Evolutionary conservation across 2,888 invertebrate species (phyloP), one percentile per base, ranked within the genome.

Genomic region (Eucriotettix oculatus): DNA sequence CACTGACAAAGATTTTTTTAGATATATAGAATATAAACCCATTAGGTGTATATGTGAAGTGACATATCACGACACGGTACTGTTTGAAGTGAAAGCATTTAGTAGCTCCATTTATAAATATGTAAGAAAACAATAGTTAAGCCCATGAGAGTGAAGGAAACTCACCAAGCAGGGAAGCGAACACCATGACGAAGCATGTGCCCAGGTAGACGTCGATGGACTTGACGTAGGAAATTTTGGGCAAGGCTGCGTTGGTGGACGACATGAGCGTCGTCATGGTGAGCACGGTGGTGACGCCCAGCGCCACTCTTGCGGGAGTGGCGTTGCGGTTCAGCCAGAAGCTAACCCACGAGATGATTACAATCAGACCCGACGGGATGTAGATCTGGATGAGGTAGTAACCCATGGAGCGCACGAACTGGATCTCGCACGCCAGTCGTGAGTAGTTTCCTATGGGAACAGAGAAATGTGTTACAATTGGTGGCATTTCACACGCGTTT

Each of bases 161-260:
- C 79, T 86, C 83, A 91, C 92, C 93, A 79, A 97, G 79, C 73
- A 97, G 81, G 76, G 94, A 94, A 70, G 95, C 95, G 81, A 96
- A 96, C 73, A 96, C 96, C 95, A 96, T 96, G 74, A 96, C 92
- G 89, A 96, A 96, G 80, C 94, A 95, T 71, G 94, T 95, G 71
- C 94, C 94, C 78, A 95, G 80, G 78, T 94, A 96, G 70, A 96
- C 94, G 78, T 96, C 96, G 76, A 96, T 96, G 69, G 92, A 92
- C 77, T 96, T 96, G 76, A 96, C 93, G 79, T 96, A 96, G 66
- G 94, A 94, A 73, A 96, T 95, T 81, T 98, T 94, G 69, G 98
- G 98, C 75, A 99, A 83, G 69, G 92, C 92, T 68, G 93, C 92
- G 75, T 94, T 94, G 69, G 93, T 94, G 70, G 92, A 93, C 69